A percentile compares a stretch with the other conserved stretches of the same genome.
These are phyloP conservation scores for Meta bourneti DNA, from an alignment of 2,888 invertebrate genomes.

Conservation along the genomic window DNA sequence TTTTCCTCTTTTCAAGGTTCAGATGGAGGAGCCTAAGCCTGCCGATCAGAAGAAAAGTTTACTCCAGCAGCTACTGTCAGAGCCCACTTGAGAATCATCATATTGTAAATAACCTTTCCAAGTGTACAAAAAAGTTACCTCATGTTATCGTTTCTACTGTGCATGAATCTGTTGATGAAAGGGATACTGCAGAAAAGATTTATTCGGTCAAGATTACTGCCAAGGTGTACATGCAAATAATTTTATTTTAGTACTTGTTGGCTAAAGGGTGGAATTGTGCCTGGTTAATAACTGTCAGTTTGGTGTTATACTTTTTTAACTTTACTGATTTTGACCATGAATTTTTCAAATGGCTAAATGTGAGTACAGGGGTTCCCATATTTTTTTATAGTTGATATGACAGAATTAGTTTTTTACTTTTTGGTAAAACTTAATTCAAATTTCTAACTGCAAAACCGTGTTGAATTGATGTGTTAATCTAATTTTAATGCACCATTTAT, in stretches of 20 bases:
- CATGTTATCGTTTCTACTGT: slow-evolving; percentile 54
- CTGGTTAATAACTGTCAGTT: neutral
- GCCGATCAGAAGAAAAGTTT: slow-evolving; percentile 90
- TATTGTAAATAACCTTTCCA: slow-evolving; percentile 13
- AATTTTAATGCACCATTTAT: too few species aligned
- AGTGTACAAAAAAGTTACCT: slow-evolving; percentile 69
- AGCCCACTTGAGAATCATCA: slow-evolving; percentile 80
- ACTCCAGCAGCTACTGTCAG: slow-evolving; percentile 91
- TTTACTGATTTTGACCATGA: neutral
- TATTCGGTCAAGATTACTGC: slow-evolving; percentile 7
- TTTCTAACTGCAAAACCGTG: too few species aligned
- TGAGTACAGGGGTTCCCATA: neutral
- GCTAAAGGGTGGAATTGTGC: neutral
- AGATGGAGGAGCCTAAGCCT: slow-evolving; percentile 85
- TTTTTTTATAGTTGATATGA: neutral
- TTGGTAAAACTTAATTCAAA: neutral
- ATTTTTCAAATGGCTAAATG: neutral
- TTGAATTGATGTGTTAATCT: too few species aligned
- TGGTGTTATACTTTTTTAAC: neutral
- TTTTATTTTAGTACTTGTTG: slow-evolving; percentile 48
- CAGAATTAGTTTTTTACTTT: neutral
- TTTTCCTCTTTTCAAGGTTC: slow-evolving; percentile 10
- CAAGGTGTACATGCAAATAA: slow-evolving; percentile 5
- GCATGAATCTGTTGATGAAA: slow-evolving; percentile 55
- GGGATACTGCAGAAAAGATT: slow-evolving; percentile 26